A percentile compares a stretch with the other conserved stretches of the same genome.
These are phyloP conservation scores for Hartigia nigra DNA, from an alignment of 2,888 invertebrate species.

Conservation along the genomic window DNA sequence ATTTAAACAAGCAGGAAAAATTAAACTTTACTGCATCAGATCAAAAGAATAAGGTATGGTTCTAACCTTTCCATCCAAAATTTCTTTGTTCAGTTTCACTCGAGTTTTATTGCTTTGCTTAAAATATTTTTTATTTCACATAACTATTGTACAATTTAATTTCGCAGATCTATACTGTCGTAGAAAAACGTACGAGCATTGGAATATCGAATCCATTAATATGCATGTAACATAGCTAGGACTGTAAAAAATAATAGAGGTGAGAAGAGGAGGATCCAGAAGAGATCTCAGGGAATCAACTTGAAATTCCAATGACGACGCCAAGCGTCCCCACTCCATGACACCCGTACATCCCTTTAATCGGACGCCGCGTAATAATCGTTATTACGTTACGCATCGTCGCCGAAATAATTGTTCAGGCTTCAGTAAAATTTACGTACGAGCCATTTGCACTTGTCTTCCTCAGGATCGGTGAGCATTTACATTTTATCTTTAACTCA, in stretches of 20 bases:
- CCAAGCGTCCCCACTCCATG: neutral
- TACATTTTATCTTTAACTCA: neutral
- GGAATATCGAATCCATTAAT: neutral
- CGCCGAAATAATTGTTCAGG: neutral
- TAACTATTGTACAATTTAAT: neutral
- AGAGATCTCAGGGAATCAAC: slow-evolving; percentile 2
- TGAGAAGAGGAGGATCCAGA: slow-evolving; percentile 6
- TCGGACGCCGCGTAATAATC: slow-evolving; percentile 21
- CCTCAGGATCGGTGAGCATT: neutral
- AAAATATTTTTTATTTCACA: neutral
- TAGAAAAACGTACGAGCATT: neutral
- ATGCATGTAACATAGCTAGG: neutral
- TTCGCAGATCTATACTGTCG: neutral
- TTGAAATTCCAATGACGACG: slow-evolving; percentile 18
- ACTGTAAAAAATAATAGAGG: neutral
- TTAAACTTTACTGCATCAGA: neutral
- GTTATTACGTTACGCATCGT: slow-evolving; percentile 26
- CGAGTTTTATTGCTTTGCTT: neutral
- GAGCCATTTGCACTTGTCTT: slow-evolving; percentile 1
- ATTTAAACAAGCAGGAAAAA: neutral
- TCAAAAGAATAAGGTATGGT: neutral
- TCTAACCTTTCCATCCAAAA: neutral
- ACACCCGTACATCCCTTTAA: slow-evolving; percentile 6
- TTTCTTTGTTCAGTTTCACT: neutral
- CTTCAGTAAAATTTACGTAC: slow-evolving; percentile 5